Base-by-base conservation (phyloP, 30 jellyfish, hydroid and myxozoan genomes). In the Hydractinia echinata region DNA sequence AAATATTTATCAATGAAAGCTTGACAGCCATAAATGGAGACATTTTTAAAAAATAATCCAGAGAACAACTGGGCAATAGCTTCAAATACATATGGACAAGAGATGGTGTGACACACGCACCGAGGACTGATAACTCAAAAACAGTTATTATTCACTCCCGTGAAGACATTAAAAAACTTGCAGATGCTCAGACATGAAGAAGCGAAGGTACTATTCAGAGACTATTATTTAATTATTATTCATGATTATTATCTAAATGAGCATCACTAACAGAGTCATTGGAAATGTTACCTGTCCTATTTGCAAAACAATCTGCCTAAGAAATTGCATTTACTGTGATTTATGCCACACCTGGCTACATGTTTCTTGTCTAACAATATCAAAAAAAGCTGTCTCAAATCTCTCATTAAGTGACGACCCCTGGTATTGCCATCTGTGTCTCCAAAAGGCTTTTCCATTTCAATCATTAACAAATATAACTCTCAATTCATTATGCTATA, bases 361-460 rank as follows among this genome's bases (percentile, higher is more conserved):
- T 56, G n/a, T 10, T 9, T 56, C 68, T 56, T 56, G 68, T 56
- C 13, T n/a, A 10, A 56, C 10, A 56, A 9, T 56, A 56, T 9
- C 68, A 9, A 56, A 56, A 56, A 56, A 56, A n/a, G 68, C 68
- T n/a, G 10, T 56, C 10, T 56, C 68, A 9, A n/a, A 56, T n/a
- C 68, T 56, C n/a, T 56, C 68, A 56, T 9, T 9, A 56, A 56
- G 13, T 56, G n/a, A 10, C n/a, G 10, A 9, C 68, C 68, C 68
- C 68, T 56, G 68, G 68, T 56, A 56, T 56, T 56, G 68, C n/a
- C 68, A 56, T 9, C 68, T n/a, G 10, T 56, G 68, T n/a, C 68
- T 56, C 68, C n/a, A n/a, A n/a, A n/a, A n/a, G n/a, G n/a, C n/a
- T n/a, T 56, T n/a, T 56, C 68, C n/a, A 56, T 9, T n/a, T 9